phyloP scores from a whole-genome alignment of 2,888 invertebrate genomes.

The Himalopsyche anomala region DNA sequence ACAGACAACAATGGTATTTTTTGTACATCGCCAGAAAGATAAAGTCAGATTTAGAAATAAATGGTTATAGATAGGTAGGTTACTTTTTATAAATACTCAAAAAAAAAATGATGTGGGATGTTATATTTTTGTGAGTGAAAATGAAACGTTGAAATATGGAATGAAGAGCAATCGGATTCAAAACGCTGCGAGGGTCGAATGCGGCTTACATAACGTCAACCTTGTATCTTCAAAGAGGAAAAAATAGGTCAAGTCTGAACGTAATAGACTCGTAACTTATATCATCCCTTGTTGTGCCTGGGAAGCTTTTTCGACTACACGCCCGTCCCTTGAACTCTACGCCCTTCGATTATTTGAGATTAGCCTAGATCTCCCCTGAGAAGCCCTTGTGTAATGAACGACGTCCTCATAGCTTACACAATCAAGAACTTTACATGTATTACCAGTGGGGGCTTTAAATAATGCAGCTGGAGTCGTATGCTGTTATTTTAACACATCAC shows the following conservation, averaged over 20 bases:
- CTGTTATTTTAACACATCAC: too few relatives aligned
- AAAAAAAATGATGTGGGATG: too few relatives aligned
- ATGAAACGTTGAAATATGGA: too few relatives aligned
- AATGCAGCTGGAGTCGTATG: too few relatives aligned
- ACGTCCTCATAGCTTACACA: not conserved
- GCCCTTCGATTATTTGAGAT: conserved; percentile 17
- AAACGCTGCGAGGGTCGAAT: not conserved
- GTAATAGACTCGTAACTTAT: conserved; percentile 8
- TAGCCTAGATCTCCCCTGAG: not conserved
- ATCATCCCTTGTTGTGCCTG: conserved; percentile 32
- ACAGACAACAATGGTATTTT: too few relatives aligned
- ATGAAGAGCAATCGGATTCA: conserved; percentile 1
- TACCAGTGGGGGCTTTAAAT: not conserved
- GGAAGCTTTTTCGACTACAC: not conserved
- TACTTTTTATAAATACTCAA: too few relatives aligned
- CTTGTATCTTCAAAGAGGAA: conserved; percentile 28
- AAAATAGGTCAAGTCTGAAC: conserved; percentile 40
- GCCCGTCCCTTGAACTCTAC: conserved; percentile 24
- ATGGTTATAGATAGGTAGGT: too few relatives aligned
- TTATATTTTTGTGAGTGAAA: too few relatives aligned
- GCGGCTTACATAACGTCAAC: conserved; percentile 23
- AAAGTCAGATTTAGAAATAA: too few relatives aligned
- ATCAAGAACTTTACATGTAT: not conserved
- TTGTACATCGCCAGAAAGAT: too few relatives aligned
- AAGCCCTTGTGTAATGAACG: not conserved